These are phyloP conservation scores for Drosophila nebulosa DNA, from an alignment of 1,140 invertebrate genomes.

Conservation along the genomic window DNA sequence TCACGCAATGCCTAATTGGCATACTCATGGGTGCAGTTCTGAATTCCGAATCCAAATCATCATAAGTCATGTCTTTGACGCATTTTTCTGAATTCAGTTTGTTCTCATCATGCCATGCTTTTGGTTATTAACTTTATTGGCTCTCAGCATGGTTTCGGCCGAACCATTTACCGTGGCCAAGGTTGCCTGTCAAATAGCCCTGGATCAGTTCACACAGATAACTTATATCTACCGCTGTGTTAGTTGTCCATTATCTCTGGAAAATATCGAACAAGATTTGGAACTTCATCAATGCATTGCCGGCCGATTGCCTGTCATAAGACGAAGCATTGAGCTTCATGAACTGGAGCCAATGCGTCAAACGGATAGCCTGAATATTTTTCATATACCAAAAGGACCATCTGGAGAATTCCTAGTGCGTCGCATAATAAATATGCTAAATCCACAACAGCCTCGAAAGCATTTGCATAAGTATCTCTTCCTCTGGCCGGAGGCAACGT, in stretches of 20 bases:
- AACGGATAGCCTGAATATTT: slow-evolving; percentile 58
- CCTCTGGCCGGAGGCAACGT: slow-evolving; percentile 47
- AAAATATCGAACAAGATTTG: slow-evolving; percentile 18
- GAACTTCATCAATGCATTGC: slow-evolving; percentile 43
- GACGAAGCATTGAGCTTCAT: slow-evolving; percentile 30
- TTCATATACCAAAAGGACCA: slow-evolving; percentile 30
- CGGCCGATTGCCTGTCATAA: slow-evolving; percentile 27
- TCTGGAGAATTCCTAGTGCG: slow-evolving; percentile 24
- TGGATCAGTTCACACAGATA: slow-evolving; percentile 26
- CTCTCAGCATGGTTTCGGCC: not conserved
- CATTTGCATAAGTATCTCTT: slow-evolving; percentile 69
- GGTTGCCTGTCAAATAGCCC: slow-evolving; percentile 41
- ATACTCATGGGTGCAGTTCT: not conserved
- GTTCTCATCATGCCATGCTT: not conserved
- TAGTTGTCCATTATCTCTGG: slow-evolving; percentile 21
- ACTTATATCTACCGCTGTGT: slow-evolving; percentile 62
- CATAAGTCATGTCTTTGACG: not conserved
- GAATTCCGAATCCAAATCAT: not conserved
- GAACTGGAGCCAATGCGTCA: slow-evolving; percentile 53
- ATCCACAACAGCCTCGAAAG: slow-evolving; percentile 50
- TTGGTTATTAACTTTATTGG: not conserved
- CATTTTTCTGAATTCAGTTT: not conserved
- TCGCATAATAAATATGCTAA: slow-evolving; percentile 56
- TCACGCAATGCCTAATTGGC: not conserved
- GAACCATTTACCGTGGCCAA: slow-evolving; percentile 13